Evolutionary conservation across 2,113 vertebrate genomes (phyloP).

Genomic region (Cyphomyrus plagiostoma): DNA sequence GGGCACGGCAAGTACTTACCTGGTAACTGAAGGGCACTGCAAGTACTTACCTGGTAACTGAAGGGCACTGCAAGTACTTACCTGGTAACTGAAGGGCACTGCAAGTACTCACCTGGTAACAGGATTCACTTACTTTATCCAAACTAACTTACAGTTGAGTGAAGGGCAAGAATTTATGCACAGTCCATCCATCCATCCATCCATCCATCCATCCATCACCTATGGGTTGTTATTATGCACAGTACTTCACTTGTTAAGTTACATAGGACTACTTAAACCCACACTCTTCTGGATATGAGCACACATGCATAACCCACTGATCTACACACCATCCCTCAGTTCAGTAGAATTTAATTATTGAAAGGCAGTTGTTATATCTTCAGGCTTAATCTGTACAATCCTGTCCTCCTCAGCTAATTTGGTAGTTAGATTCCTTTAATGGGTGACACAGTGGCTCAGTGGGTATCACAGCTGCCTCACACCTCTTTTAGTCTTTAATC

Average conservation of each 20-base stretch:
- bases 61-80: neutral
- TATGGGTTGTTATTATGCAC: neutral
- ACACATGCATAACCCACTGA: neutral
- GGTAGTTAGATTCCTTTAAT: neutral
- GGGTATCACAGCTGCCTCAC: neutral
- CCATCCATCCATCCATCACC: neutral
- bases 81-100: neutral
- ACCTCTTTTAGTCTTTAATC: neutral
- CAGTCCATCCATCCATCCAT: neutral
- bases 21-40: neutral
- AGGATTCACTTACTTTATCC: neutral
- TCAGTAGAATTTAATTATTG: neutral
- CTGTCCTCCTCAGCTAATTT: neutral
- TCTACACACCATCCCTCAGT: neutral
- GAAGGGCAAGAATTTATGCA: neutral
- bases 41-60: neutral
- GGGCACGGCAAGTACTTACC: too few relatives aligned
- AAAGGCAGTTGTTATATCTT: neutral
- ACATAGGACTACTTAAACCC: neutral
- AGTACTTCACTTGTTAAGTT: neutral
- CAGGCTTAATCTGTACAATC: neutral
- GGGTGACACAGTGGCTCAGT: neutral
- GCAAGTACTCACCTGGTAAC: neutral
- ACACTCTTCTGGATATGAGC: neutral
- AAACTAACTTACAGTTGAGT: neutral